Evolutionary conservation across 2,797 vertebrate species (phyloP), one percentile per base, ranked within the genome.

Genomic region (Poecilia wingei): DNA sequence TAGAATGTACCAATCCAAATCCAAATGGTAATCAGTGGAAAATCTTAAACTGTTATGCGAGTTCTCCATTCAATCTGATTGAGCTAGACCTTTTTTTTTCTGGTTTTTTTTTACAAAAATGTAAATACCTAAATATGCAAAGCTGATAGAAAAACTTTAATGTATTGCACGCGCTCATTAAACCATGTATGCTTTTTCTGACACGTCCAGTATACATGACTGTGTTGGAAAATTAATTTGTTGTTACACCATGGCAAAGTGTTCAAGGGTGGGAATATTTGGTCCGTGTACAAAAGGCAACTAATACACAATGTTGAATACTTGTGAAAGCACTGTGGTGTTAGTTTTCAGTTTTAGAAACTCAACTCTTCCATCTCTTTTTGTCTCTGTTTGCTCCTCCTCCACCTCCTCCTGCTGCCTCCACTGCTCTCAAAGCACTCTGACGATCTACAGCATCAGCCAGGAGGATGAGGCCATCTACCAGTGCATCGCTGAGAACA

Each of bases 401-500:
- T 72, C 46, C 13, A 0, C 33, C 36, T 80, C 6, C 39, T 41
- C 0, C 5, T 43, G 25, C 39, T 13, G 43, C 72, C 72, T 18
- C 31, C 51, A 57, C 51, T 75, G 45, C 71, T 64, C 64, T 80
- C 69, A 18, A 92, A 99, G 98, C 94, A 98, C 98, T 0, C 92
- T 99, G 80, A 98, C 97, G 18, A 98, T 99, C 91, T 96, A 97
- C 0, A 95, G 97, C 79, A 96, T 99, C 28, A 97, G 96, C 84
- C 97, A 96, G 76, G 96, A 97, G 0, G 98, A 99, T 1, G 98
- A 99, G 88, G 98, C 98, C 72, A 99, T 99, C 92, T 99, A 99
- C 95, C 98, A 99, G 89, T 99, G 98, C 33, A 97, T 99, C 2
- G 98, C 98, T 0, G 98, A 99, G 94, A 99, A 99, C 96, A 98